Percentiles rank a stretch among this genome's conserved stretches.
phyloP scores from a whole-genome alignment of 2,888 invertebrate species.

The Lottia scabra region DNA sequence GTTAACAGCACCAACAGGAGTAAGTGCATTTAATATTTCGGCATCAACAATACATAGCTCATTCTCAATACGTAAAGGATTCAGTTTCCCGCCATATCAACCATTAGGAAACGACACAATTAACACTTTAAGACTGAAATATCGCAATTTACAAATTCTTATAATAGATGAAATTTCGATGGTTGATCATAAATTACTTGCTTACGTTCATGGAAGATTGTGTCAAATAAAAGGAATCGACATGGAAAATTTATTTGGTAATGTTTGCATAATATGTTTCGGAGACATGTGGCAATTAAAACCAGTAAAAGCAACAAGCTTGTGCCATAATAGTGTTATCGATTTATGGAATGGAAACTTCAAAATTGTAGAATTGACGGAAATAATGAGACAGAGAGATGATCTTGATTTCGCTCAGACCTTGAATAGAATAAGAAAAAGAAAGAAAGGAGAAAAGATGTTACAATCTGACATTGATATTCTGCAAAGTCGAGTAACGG shows the following conservation, averaged over 20 bases:
- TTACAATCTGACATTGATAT: conserved; percentile 2
- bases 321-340: neutral
- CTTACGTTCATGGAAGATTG: conserved; percentile 14
- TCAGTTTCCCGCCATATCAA: conserved; percentile 11
- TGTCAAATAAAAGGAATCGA: conserved; percentile 16
- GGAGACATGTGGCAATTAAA: neutral
- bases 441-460: conserved; percentile 12
- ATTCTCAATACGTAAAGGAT: neutral
- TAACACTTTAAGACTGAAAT: conserved; percentile 8
- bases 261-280: no score
- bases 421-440: conserved; percentile 22
- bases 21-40: no score
- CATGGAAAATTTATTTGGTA: neutral
- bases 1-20: neutral
- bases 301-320: conserved; percentile 20
- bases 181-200: conserved; percentile 4
- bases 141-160: conserved; percentile 5
- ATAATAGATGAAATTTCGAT: conserved; percentile 22
- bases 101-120: conserved; percentile 5
- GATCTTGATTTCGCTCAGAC: conserved; percentile 20
- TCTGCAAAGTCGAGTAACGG: conserved; percentile 15
- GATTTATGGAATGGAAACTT: conserved; percentile 27
- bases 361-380: conserved; percentile 19
- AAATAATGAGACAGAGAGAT: conserved; percentile 25
- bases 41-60: no score